These are phyloP conservation scores for Agapornis canus DNA, from an alignment of 2,797 vertebrate genomes.

Conservation along the genomic window DNA sequence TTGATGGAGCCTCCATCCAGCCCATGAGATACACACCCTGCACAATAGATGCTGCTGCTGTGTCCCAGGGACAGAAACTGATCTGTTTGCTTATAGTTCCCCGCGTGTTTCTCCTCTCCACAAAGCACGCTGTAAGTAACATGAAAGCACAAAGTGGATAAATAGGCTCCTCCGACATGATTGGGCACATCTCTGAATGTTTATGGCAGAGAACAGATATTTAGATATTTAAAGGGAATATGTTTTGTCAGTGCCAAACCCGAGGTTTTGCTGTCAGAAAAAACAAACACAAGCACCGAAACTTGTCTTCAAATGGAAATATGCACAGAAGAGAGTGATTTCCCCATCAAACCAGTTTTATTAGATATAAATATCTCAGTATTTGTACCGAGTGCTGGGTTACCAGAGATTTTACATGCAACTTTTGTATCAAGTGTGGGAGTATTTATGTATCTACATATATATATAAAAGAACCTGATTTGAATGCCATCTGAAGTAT, in stretches of 20 bases:
- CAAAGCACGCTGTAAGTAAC: background rate
- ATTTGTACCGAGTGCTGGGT: conserved; percentile 61
- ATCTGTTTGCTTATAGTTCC: background rate
- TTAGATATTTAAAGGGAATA: conserved; percentile 68
- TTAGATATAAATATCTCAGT: conserved; percentile 79
- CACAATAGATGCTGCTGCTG: rapidly evolving
- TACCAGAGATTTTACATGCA: conserved; percentile 68
- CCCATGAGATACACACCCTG: rapidly evolving
- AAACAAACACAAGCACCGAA: conserved; percentile 69
- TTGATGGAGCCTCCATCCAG: rapidly evolving
- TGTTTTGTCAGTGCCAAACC: conserved; percentile 65
- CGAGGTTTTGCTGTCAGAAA: conserved; percentile 67
- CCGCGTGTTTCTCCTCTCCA: background rate
- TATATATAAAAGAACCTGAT: conserved; percentile 31
- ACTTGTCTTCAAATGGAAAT: conserved; percentile 68
- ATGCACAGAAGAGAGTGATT: conserved; percentile 55
- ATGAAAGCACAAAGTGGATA: conserved; percentile 1
- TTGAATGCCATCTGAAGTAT: conserved; percentile 42
- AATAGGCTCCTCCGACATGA: conserved; percentile 37
- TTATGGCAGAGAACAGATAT: conserved; percentile 52
- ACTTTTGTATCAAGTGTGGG: conserved; percentile 69
- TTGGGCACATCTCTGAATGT: conserved; percentile 46
- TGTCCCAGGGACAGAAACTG: background rate
- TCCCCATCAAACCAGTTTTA: conserved; percentile 78
- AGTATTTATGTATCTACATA: conserved; percentile 54